phyloP scores from a whole-genome alignment of 2,113 vertebrate species.

The Phocoena sinus region DNA sequence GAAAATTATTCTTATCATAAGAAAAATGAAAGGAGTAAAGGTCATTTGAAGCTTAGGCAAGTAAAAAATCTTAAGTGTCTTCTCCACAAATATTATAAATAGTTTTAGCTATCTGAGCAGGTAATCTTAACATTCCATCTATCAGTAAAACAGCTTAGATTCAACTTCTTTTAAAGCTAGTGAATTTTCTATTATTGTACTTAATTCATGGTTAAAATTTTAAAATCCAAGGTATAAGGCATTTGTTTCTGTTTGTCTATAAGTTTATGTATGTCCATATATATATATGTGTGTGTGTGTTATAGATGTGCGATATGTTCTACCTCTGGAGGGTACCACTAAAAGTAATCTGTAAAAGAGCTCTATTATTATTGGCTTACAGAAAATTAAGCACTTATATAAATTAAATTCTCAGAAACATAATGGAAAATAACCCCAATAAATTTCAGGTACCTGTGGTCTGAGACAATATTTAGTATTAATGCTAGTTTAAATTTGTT shows the following conservation, averaged over 20 bases:
- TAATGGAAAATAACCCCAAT: too few relatives aligned
- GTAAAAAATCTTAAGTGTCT: neutral
- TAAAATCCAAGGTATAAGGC: neutral
- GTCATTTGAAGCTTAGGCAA: neutral
- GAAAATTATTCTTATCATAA: neutral
- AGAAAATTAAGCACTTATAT: neutral
- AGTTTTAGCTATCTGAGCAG: neutral
- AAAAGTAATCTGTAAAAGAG: neutral
- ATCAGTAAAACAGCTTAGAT: neutral
- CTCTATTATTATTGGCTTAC: neutral
- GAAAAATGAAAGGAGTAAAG: neutral
- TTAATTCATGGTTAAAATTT: neutral
- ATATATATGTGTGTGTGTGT: neutral
- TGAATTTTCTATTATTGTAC: neutral
- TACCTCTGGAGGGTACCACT: neutral
- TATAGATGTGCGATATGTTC: neutral
- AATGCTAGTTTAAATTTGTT: too few relatives aligned
- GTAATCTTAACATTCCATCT: neutral
- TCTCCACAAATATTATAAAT: neutral
- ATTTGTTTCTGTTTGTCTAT: neutral
- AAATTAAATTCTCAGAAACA: too few relatives aligned
- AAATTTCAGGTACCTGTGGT: too few relatives aligned
- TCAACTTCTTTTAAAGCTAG: neutral
- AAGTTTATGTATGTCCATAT: neutral
- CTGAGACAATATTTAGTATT: too few relatives aligned